phyloP scores from a whole-genome alignment of 2,797 vertebrate genomes.

The Dendrocincla fuliginosa region DNA sequence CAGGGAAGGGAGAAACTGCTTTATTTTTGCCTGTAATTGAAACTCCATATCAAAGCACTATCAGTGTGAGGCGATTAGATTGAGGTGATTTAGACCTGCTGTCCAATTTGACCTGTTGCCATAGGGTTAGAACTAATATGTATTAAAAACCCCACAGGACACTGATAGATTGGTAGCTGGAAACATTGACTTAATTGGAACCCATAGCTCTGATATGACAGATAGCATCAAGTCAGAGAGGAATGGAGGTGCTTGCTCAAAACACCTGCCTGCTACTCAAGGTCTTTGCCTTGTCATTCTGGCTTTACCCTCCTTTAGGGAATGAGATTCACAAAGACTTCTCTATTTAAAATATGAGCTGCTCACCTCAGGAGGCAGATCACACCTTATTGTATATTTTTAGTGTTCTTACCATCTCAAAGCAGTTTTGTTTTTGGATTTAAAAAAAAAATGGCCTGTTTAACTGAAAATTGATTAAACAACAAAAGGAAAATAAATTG shows the following conservation, averaged over 20 bases:
- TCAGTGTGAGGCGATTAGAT: background rate
- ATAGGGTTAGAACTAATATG: background rate
- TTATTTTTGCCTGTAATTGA: background rate
- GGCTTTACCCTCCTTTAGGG: background rate
- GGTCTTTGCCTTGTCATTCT: background rate
- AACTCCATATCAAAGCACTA: background rate
- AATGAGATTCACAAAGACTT: background rate
- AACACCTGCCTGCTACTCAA: background rate
- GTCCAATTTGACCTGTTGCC: background rate
- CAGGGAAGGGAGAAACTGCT: background rate
- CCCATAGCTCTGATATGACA: background rate
- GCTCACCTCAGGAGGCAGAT: background rate
- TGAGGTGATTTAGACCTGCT: background rate
- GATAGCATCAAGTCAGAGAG: background rate
- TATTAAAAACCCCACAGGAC: background rate
- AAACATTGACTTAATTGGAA: background rate
- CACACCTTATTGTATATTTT: background rate
- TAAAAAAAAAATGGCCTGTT: background rate
- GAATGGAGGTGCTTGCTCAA: background rate
- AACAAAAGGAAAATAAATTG: slow-evolving; percentile 31
- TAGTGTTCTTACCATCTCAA: background rate
- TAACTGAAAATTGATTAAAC: slow-evolving; percentile 21
- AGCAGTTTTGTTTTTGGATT: background rate
- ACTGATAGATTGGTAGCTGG: background rate
- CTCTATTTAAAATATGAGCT: background rate